These are phyloP conservation scores for Danio jaintianensis DNA, from an alignment of 2,797 vertebrate species.

Conservation along the genomic window DNA sequence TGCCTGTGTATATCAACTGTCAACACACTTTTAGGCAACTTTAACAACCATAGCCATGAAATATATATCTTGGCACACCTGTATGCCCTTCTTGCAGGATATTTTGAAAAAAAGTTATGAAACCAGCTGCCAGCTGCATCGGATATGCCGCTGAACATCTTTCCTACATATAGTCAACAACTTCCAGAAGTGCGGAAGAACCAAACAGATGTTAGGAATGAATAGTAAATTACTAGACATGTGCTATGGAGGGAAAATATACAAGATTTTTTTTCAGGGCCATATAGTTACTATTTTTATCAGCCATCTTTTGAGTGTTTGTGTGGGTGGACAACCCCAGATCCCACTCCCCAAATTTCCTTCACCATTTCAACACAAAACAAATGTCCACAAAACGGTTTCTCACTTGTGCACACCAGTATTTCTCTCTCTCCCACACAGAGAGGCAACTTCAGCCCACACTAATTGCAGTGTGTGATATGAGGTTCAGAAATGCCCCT, in stretches of 20 bases:
- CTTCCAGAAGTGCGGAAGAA: slow-evolving; percentile 34
- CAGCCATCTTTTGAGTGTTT: background rate
- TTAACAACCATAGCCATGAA: background rate
- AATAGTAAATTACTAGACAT: background rate
- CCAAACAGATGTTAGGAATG: slow-evolving; percentile 36
- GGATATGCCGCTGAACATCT: slow-evolving; percentile 26
- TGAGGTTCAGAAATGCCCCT: slow-evolving; percentile 55
- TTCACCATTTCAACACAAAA: slow-evolving; percentile 27
- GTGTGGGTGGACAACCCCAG: background rate
- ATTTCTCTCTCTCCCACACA: slow-evolving; percentile 44
- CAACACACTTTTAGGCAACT: background rate
- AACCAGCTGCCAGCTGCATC: slow-evolving; percentile 36
- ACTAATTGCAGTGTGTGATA: slow-evolving; percentile 46
- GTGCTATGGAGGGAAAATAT: slow-evolving; percentile 1
- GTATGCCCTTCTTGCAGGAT: background rate
- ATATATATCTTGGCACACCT: slow-evolving; percentile 19
- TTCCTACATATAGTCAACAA: slow-evolving; percentile 17
- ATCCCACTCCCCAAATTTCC: slow-evolving; percentile 23
- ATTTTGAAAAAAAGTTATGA: slow-evolving; percentile 3
- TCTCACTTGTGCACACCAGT: slow-evolving; percentile 12
- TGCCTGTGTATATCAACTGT: background rate
- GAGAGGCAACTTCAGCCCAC: slow-evolving; percentile 50
- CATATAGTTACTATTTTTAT: background rate
- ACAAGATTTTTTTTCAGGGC: background rate
- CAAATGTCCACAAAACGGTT: slow-evolving; percentile 18